These are phyloP conservation scores for Melangyna quadrimaculata DNA, from an alignment of 2,888 invertebrate genomes.

Conservation along the genomic window DNA sequence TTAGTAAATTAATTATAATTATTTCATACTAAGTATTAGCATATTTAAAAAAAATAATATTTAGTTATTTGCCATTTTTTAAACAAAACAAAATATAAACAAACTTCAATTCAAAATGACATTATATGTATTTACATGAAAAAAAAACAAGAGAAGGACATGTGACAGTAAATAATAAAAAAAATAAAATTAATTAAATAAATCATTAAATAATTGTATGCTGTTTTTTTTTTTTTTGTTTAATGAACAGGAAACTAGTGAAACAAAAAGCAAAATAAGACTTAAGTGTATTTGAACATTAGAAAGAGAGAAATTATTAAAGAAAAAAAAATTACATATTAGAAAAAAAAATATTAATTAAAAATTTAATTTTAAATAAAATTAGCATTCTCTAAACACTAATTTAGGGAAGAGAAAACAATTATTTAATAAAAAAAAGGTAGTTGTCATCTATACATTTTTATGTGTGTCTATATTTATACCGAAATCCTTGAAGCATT, in stretches of 20 bases:
- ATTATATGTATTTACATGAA: constrained; percentile 36
- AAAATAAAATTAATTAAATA: background rate
- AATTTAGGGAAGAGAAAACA: constrained; percentile 29
- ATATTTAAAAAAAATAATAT: constrained; percentile 23
- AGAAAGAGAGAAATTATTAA: constrained; percentile 60
- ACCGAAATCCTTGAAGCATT: constrained; percentile 80
- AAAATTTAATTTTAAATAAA: constrained; percentile 45
- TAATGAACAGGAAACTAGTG: background rate
- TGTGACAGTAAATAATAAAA: constrained; percentile 19
- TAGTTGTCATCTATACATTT: constrained; percentile 65
- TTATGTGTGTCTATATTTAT: constrained; percentile 71
- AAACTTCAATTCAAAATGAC: constrained; percentile 48
- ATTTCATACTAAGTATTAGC: constrained; percentile 44
- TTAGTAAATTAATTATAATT: constrained; percentile 47
- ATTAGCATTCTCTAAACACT: constrained; percentile 63
- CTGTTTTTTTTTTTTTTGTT: background rate
- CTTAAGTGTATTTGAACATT: constrained; percentile 33
- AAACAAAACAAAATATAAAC: constrained; percentile 29
- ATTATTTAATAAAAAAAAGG: constrained; percentile 56
- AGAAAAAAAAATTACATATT: constrained; percentile 13
- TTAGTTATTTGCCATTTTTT: constrained; percentile 36
- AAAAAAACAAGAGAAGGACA: constrained; percentile 14
- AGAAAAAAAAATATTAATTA: constrained; percentile 22
- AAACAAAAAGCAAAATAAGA: constrained; percentile 20
- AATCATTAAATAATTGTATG: constrained; percentile 4